A percentile compares a stretch with the other conserved stretches of the same genome.
Evolutionary conservation across 2,113 vertebrate genomes (phyloP).

Genomic region (Gulo gulo): DNA sequence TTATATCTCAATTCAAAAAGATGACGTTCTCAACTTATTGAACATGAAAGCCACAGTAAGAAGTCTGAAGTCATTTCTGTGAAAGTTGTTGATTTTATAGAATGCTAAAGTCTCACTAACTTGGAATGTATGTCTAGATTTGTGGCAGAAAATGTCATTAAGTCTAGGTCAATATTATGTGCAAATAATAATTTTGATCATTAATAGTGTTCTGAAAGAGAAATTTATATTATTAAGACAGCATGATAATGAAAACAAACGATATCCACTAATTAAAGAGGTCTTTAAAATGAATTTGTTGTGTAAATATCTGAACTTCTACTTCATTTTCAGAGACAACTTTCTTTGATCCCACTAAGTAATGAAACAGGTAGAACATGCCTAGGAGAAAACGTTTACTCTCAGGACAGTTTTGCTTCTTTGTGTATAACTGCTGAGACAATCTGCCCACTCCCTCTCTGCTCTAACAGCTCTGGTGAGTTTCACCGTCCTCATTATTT

Average conservation of each 20-base stretch:
- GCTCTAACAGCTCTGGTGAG: no score
- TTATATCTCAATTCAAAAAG: not conserved
- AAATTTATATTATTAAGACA: no score
- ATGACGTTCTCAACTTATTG: not conserved
- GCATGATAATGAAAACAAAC: no score
- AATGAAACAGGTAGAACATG: not conserved
- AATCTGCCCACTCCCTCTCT: not conserved
- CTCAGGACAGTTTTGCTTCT: not conserved
- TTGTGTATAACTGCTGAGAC: not conserved
- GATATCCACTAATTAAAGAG: no score
- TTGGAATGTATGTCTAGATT: no score
- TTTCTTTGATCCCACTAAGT: not conserved
- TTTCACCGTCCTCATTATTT: not conserved
- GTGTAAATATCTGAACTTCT: not conserved
- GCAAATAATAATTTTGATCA: no score
- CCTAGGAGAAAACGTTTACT: not conserved
- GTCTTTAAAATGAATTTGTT: not conserved
- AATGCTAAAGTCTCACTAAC: not conserved
- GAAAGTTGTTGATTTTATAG: not conserved
- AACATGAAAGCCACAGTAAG: not conserved
- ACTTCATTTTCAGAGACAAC: not conserved
- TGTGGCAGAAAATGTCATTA: no score
- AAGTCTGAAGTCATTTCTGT: not conserved
- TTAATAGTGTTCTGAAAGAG: no score
- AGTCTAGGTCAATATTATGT: no score